These are phyloP conservation scores for Entomyzon cyanotis DNA, from an alignment of 2,113 vertebrate species.

Conservation along the genomic window DNA sequence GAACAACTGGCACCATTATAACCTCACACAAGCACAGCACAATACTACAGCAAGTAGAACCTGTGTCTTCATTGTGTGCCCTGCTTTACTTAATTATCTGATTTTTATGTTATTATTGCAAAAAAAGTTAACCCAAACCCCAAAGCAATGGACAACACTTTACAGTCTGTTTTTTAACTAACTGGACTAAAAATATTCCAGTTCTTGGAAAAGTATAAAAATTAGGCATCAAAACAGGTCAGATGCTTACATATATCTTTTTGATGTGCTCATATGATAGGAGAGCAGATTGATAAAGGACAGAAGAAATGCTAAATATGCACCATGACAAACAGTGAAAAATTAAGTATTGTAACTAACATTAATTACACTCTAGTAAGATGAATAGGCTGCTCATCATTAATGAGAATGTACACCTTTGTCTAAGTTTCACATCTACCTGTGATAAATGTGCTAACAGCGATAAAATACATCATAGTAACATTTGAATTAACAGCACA, in stretches of 20 bases:
- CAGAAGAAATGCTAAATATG: constrained; percentile 80
- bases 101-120: background rate
- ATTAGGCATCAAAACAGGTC: constrained; percentile 36
- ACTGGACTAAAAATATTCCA: constrained; percentile 3
- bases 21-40: background rate
- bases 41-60: background rate
- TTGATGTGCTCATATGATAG: constrained; percentile 71
- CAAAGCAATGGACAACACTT: background rate
- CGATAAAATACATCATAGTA: constrained; percentile 84
- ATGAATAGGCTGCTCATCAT: constrained; percentile 89
- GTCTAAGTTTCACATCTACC: constrained; percentile 86
- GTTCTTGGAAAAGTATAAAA: constrained; percentile 49
- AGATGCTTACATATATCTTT: constrained; percentile 86
- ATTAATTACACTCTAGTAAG: constrained; percentile 82
- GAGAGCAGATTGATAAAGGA: constrained; percentile 77
- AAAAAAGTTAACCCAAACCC: background rate
- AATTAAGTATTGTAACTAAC: constrained; percentile 83
- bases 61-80: background rate
- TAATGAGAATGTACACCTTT: constrained; percentile 92
- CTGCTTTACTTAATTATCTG: background rate
- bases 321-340: constrained; percentile 85
- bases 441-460: constrained; percentile 90
- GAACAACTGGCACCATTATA: background rate
- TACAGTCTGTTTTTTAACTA: background rate
- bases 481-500: constrained; percentile 81